phyloP scores from a whole-genome alignment of 2,888 invertebrate species.

The Acholoe squamosa region DNA sequence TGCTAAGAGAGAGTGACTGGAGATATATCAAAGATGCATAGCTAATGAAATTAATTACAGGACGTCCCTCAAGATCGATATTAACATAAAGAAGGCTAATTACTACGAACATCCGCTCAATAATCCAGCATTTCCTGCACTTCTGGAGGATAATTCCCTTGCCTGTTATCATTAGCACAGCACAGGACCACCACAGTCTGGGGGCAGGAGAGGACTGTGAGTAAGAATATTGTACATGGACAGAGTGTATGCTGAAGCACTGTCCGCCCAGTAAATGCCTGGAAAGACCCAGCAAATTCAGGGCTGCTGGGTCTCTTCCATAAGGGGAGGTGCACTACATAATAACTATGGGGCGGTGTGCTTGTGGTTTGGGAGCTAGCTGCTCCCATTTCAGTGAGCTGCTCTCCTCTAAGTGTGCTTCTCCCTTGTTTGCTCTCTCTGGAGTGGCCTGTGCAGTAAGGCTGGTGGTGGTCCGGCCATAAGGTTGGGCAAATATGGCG shows the following conservation, averaged over 20 bases:
- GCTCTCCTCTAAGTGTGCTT: neutral
- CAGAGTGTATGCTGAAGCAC: neutral
- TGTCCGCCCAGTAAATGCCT: neutral
- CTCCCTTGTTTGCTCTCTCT: constrained; percentile 23
- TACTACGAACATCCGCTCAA: neutral
- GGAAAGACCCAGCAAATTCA: constrained; percentile 22
- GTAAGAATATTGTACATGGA: neutral
- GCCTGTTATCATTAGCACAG: constrained; percentile 1
- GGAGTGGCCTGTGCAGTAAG: neutral
- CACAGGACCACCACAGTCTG: neutral
- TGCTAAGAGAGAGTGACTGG: neutral
- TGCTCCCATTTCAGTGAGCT: neutral
- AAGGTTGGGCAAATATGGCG: constrained; percentile 41
- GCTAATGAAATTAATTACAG: constrained; percentile 23
- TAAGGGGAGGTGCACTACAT: neutral
- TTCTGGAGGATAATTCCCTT: neutral
- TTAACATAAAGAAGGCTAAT: constrained; percentile 41
- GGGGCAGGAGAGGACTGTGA: neutral
- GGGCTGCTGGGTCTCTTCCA: neutral
- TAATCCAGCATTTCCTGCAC: neutral
- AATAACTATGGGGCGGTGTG: neutral
- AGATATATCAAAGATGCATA: neutral
- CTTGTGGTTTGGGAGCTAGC: neutral
- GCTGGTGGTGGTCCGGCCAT: constrained; percentile 29
- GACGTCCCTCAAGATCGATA: neutral